Conservation (phyloP, 2,888 invertebrate genomes). For the Beris morrisii region DNA sequence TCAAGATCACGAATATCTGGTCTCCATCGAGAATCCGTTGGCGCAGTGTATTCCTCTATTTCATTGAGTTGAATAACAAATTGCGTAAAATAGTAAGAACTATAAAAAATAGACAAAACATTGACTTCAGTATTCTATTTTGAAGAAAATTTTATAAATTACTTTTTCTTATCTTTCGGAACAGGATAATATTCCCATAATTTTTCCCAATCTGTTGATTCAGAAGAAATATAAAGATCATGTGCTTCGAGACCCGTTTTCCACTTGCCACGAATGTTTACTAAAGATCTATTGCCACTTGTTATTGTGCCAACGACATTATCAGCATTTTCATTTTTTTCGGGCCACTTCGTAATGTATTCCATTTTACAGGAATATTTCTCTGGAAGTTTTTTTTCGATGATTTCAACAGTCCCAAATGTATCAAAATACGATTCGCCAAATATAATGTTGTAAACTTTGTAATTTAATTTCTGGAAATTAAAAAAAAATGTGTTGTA, state of each 20-base stretch:
- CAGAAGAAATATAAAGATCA: conserved; percentile 46
- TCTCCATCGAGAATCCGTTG: conserved; percentile 83
- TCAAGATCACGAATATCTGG: conserved; percentile 97
- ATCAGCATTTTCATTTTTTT: not conserved
- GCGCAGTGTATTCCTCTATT: conserved; percentile 83
- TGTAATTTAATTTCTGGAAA: conserved; percentile 70
- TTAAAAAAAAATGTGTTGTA: conserved; percentile 32
- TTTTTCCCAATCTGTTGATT: not conserved
- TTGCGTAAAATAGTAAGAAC: conserved; percentile 81
- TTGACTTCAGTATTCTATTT: not conserved
- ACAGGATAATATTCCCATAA: not conserved
- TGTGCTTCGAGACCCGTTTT: conserved; percentile 59
- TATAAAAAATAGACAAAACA: conserved; percentile 54
- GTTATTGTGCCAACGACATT: conserved; percentile 1
- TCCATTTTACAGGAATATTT: conserved; percentile 85
- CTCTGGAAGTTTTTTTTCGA: conserved; percentile 76
- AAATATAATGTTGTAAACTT: conserved; percentile 96
- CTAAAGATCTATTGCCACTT: conserved; percentile 65
- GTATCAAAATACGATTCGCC: conserved; percentile 98
- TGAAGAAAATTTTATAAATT: conserved; percentile 9
- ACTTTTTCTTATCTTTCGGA: not conserved
- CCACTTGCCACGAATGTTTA: conserved; percentile 80
- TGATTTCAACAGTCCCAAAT: conserved; percentile 95
- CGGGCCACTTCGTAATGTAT: conserved; percentile 41
- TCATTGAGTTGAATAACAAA: conserved; percentile 94